Evolutionary conservation across 1,140 invertebrate genomes (phyloP).

Genomic region (Meteorus sp.): DNA sequence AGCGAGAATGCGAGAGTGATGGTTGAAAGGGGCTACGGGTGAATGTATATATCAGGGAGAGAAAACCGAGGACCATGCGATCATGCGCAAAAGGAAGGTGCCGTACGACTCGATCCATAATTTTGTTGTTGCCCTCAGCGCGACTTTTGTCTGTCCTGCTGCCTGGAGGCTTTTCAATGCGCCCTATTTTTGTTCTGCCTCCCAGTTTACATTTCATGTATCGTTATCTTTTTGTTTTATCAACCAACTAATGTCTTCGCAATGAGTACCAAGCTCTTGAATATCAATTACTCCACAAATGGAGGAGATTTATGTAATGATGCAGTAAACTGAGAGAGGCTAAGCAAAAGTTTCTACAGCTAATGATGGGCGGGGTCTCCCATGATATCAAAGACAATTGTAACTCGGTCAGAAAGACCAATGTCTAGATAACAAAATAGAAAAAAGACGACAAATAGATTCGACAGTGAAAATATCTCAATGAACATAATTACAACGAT

Average conservation of each 20-base stretch:
- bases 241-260: too few species aligned
- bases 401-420: too few species aligned
- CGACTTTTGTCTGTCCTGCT: conserved; percentile 24
- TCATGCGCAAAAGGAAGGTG: conserved; percentile 40
- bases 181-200: not conserved
- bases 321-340: too few species aligned
- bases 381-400: too few species aligned
- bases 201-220: not conserved
- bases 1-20: not conserved
- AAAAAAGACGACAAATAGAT: too few species aligned
- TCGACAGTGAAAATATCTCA: not conserved
- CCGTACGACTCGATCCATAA: conserved; percentile 42
- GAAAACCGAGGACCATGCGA: conserved; percentile 32
- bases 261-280: too few species aligned
- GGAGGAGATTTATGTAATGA: too few species aligned
- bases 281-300: too few species aligned
- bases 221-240: not conserved
- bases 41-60: conserved; percentile 10
- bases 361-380: too few species aligned
- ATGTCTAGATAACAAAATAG: too few species aligned
- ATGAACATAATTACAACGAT: not conserved
- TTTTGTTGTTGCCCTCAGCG: conserved; percentile 37
- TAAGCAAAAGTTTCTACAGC: too few species aligned
- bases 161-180: conserved; percentile 4
- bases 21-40: not conserved